Base-by-base conservation (phyloP, 2,797 vertebrate species). In the Pangasius djambal region DNA sequence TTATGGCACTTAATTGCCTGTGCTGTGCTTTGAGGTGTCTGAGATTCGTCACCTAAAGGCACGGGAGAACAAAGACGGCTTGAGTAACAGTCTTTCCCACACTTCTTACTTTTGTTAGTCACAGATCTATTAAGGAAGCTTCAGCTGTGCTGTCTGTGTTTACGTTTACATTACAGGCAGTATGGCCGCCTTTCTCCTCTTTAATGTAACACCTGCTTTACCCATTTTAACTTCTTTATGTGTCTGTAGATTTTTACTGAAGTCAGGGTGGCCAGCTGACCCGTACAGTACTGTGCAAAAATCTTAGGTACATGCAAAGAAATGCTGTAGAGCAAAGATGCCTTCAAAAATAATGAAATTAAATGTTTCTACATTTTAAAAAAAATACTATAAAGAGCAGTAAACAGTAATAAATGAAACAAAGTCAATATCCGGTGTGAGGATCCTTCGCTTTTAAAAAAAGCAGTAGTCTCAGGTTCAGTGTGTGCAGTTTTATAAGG, bases 1-100 rank as follows among this genome's bases (percentile, higher is more conserved):
- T 79, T 79, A 83, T 88, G 77, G 40, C 57, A 75, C 37, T 84
- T 90, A 89, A 89, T 89, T 92, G 92, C 88, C 92, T 90, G 88
- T 91, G 85, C 89, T 90, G 59, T 93, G 91, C 90, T 92, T 89
- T 94, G 90, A 89, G 91, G 87, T 91, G 93, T 95, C 93, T 94
- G 92, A 91, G 50, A 63, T 90, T 81, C 7, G 8, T 88, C 89
- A 92, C 92, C 91, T 89, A 82, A 84, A 91, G 93, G 86, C 86
- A 82, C 72, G n/a, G 50, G 1, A 25, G 90, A 91, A 83, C 87
- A 90, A 89, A 86, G 72, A 25, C 44, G 89, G 90, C 83, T 48
- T 37, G 86, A 87, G 59, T 83, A 83, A 88, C 85, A 79, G 77
- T 34, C 85, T 89, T 91, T 52, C 67, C 69, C 72, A 81, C 34